Percentiles rank a stretch among this genome's conserved stretches.
phyloP scores from a whole-genome alignment of 2,113 vertebrate species.

The Caranx ignobilis region DNA sequence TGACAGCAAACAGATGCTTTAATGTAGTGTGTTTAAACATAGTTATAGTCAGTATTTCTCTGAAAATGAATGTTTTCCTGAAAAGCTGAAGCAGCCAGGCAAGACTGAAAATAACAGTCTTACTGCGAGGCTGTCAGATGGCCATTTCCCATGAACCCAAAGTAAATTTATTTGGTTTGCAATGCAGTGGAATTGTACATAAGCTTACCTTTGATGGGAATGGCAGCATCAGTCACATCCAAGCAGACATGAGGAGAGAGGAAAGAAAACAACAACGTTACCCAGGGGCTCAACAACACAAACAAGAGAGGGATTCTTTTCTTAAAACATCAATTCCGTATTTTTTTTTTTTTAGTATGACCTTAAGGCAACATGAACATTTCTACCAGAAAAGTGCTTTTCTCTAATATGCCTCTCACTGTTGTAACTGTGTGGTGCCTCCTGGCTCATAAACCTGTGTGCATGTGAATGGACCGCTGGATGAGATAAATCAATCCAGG shows the following conservation, averaged over 20 bases:
- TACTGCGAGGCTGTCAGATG: background rate
- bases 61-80: background rate
- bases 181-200: slow-evolving; percentile 8
- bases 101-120: background rate
- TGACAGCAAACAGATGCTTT: background rate
- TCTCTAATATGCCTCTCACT: slow-evolving; percentile 37
- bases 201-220: slow-evolving; percentile 68
- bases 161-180: slow-evolving; percentile 25
- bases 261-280: slow-evolving; percentile 50
- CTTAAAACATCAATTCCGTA: slow-evolving; percentile 6
- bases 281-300: slow-evolving; percentile 30
- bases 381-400: slow-evolving; percentile 18
- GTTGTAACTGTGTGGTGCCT: slow-evolving; percentile 32
- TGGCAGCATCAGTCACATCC: slow-evolving; percentile 16
- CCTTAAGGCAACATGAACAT: slow-evolving; percentile 37
- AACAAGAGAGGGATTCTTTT: slow-evolving; percentile 17
- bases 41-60: background rate
- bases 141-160: slow-evolving; percentile 14
- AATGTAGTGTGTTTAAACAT: background rate
- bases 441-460: slow-evolving; percentile 34
- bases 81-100: slow-evolving; percentile 1
- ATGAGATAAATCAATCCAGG: slow-evolving; percentile 62
- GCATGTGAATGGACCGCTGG: slow-evolving; percentile 23
- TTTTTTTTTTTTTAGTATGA: background rate
- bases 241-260: slow-evolving; percentile 61